Conservation (phyloP, 2,888 invertebrate species). For the Andrena bicolor region DNA sequence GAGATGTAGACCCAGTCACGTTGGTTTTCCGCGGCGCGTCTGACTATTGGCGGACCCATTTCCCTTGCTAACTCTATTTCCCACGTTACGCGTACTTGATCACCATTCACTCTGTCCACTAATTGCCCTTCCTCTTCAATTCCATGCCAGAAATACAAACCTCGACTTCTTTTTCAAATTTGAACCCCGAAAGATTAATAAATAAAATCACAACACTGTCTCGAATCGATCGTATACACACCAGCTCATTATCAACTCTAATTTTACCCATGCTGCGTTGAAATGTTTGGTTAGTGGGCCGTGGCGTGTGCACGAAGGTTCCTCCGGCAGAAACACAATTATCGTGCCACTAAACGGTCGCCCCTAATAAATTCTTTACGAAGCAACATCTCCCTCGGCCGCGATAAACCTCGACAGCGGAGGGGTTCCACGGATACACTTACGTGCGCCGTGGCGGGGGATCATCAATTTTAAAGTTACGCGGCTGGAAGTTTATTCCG, state of each 20-base stretch:
- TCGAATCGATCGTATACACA: too few relatives aligned
- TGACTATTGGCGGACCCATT: too few relatives aligned
- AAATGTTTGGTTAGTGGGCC: not conserved
- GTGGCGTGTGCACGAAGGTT: constrained; percentile 14
- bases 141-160: not conserved
- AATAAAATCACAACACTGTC: too few relatives aligned
- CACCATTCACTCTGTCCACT: constrained; percentile 21
- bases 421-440: constrained; percentile 62
- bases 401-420: constrained; percentile 56
- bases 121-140: not conserved
- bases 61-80: constrained; percentile 24
- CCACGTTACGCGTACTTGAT: constrained; percentile 17
- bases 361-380: constrained; percentile 46
- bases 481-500: constrained; percentile 77
- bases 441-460: constrained; percentile 63
- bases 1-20: too few relatives aligned
- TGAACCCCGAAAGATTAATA: too few relatives aligned
- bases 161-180: not conserved
- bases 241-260: too few relatives aligned
- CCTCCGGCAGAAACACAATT: constrained; percentile 33
- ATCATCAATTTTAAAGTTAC: constrained; percentile 81
- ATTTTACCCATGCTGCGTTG: not conserved
- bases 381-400: constrained; percentile 44
- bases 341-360: constrained; percentile 34
- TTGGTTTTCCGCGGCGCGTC: too few relatives aligned